A percentile compares a stretch with the other conserved stretches of the same genome.
These are phyloP conservation scores for Leptinotarsa texana DNA, from an alignment of 1,140 invertebrate species.

Conservation along the genomic window DNA sequence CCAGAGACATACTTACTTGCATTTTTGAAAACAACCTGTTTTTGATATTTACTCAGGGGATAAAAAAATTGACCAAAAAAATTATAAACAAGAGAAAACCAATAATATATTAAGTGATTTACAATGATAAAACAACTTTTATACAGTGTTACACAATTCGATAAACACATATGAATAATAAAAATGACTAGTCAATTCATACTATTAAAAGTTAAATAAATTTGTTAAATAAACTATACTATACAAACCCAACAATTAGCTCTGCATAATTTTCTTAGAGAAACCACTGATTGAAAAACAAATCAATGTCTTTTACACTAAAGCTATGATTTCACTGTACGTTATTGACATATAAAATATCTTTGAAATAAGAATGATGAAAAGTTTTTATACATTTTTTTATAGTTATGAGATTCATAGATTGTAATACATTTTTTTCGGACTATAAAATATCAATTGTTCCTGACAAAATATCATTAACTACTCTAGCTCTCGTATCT, in stretches of 20 bases:
- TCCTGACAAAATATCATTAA: constrained; percentile 16
- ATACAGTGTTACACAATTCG: constrained; percentile 48
- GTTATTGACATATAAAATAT: constrained; percentile 23
- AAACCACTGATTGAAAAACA: constrained; percentile 31
- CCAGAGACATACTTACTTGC: no score
- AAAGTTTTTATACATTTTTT: no score
- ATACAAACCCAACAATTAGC: constrained; percentile 49
- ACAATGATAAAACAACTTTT: constrained; percentile 48
- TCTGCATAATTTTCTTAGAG: constrained; percentile 35
- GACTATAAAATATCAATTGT: constrained; percentile 10
- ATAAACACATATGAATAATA: constrained; percentile 44
- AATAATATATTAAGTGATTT: constrained; percentile 42
- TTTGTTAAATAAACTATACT: constrained; percentile 52
- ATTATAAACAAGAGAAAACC: constrained; percentile 35
- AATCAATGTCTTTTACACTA: constrained; percentile 30
- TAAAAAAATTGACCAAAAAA: background rate
- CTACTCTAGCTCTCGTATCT: constrained; percentile 24
- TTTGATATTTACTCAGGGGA: no score
- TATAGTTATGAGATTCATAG: background rate
- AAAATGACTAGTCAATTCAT: constrained; percentile 53
- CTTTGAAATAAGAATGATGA: constrained; percentile 12
- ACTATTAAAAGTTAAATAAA: constrained; percentile 39
- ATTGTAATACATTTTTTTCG: constrained; percentile 18
- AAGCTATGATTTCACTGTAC: constrained; percentile 23
- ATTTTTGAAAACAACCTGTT: no score